phyloP scores from a whole-genome alignment of 1,140 invertebrate genomes.

The Parapsyche elsis region DNA sequence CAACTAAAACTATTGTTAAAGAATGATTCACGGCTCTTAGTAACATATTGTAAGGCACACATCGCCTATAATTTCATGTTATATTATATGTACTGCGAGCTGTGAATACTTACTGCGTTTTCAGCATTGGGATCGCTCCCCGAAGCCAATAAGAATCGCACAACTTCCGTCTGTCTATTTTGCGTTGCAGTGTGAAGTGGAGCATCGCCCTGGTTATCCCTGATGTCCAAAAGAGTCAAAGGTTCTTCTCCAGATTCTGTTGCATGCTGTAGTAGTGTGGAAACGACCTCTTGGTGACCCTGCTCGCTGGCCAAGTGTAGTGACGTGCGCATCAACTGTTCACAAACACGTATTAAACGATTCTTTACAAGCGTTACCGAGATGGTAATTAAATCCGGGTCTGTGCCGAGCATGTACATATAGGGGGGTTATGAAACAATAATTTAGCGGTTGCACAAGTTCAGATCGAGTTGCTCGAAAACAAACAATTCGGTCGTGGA shows the following conservation, averaged over 20 bases:
- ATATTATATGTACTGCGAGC: too few species aligned
- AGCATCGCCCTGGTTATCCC: constrained; percentile 82
- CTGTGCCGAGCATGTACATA: not conserved
- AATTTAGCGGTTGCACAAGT: not conserved
- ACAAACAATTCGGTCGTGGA: not conserved
- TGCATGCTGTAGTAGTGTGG: constrained; percentile 58
- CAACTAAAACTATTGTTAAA: too few species aligned
- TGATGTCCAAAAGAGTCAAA: constrained; percentile 69
- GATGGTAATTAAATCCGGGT: not conserved
- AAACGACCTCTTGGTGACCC: constrained; percentile 70
- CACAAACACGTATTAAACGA: not conserved
- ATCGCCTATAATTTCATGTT: too few species aligned
- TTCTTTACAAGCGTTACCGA: not conserved
- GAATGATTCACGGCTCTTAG: not conserved
- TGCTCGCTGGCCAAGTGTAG: constrained; percentile 80
- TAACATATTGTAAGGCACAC: not conserved
- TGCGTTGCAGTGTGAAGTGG: constrained; percentile 84
- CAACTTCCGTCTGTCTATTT: constrained; percentile 80
- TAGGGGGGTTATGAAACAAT: not conserved
- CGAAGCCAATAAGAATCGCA: constrained; percentile 73
- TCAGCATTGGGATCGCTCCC: constrained; percentile 70
- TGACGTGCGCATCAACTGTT: constrained; percentile 67
- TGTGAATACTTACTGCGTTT: constrained; percentile 64
- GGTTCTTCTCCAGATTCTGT: constrained; percentile 73
- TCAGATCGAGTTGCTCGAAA: not conserved